Base-by-base conservation (phyloP, 2,888 invertebrate genomes). In the Morinoia aosen region DNA sequence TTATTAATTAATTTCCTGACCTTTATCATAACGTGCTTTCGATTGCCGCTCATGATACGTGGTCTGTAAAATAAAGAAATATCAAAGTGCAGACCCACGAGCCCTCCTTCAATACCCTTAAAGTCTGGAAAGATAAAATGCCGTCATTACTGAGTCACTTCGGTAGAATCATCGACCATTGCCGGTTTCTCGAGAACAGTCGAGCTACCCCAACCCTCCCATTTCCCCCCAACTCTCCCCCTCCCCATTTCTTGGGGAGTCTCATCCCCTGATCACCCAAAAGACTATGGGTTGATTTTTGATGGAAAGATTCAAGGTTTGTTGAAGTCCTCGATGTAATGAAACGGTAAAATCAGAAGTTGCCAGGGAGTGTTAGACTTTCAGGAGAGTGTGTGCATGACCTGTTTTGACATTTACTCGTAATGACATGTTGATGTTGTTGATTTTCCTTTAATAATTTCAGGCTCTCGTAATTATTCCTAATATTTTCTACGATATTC, bases 81-180 rank as follows among this genome's bases (percentile, higher is more conserved):
- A 76, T 76, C 16, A 7, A 76, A 76, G 76, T 76, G 19, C 8
- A 40, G 58, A 57, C 93, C 58, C 11, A 25, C 33, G 1, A 93
- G 33, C 58, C 58, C 58, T 93, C 16, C 14, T 56, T 16, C 56
- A 93, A 93, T 93, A 19, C 57, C 58, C 93, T 57, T 90, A 90
- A 40, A 93, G 57, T 56, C 58, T 56, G 57, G 58, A 57, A 39
- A 93, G 93, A 93, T 93, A 93, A 90, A 93, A 93, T 93, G 57
- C 93, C 33, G 40, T 57, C 93, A 93, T 93, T 93, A 93, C 57
- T 33, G 57, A 33, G 33, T 57, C 93, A 48, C 93, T 93, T 93
- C 48, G 58, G 57, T 39, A 33, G 93, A 93, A 93, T 93, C 93
- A 93, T 93, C 93, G 93, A 93, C 93, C 48, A 56, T 93, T 57